Conservation (phyloP, 2,888 invertebrate genomes). For the Drosophila yooni region DNA sequence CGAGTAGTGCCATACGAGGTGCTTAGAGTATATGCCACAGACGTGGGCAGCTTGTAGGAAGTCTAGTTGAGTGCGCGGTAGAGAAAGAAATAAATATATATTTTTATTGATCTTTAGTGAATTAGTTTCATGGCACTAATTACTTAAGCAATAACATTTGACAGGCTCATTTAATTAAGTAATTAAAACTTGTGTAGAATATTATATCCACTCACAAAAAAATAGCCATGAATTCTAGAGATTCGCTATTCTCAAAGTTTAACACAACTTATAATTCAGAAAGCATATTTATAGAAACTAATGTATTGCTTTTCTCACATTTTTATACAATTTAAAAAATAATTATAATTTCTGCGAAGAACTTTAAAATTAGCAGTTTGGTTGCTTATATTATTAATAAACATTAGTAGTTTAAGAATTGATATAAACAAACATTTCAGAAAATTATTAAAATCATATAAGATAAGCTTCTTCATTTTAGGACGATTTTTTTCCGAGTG, state of each 20-base stretch:
- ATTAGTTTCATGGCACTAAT: slow-evolving; percentile 12
- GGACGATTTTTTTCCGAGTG: neutral
- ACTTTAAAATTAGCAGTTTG: neutral
- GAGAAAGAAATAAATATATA: neutral
- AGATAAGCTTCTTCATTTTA: neutral
- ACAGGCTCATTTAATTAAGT: slow-evolving; percentile 1
- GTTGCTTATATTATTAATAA: neutral
- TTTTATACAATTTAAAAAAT: neutral
- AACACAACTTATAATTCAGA: neutral
- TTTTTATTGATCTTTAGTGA: neutral
- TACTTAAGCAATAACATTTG: neutral
- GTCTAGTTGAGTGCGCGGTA: neutral
- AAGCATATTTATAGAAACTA: neutral
- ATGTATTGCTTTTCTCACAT: neutral
- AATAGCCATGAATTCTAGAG: neutral
- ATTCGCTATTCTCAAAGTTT: neutral
- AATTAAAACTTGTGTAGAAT: neutral
- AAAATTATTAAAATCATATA: neutral
- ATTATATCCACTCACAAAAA: neutral
- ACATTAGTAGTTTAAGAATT: neutral
- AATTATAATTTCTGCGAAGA: neutral
- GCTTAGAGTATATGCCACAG: slow-evolving; percentile 9
- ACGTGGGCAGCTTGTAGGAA: neutral
- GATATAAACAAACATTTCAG: neutral
- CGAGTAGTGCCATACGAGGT: slow-evolving; percentile 1